A percentile compares a stretch with the other conserved stretches of the same genome.
These are phyloP conservation scores for Tetraneura akinire DNA, from an alignment of 1,140 invertebrate genomes.

Conservation along the genomic window DNA sequence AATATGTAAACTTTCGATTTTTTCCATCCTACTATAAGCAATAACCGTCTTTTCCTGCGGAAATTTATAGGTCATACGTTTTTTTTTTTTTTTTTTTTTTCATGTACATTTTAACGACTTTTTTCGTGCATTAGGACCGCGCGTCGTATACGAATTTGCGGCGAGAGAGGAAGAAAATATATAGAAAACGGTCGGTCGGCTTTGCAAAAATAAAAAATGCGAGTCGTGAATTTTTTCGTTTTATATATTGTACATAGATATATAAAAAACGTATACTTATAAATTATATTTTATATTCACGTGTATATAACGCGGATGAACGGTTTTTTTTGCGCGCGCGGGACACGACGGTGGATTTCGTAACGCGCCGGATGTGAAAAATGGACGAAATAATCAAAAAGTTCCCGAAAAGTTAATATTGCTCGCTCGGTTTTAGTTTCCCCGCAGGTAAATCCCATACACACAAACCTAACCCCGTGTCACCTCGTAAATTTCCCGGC, in stretches of 20 bases:
- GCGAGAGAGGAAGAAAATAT: no score
- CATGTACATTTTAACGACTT: no score
- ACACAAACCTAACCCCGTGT: background rate
- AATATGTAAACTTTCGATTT: no score
- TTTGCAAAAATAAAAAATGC: conserved; percentile 21
- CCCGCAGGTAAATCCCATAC: conserved; percentile 22
- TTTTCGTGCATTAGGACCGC: background rate
- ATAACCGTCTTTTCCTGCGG: no score
- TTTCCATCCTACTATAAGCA: no score
- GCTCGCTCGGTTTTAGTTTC: background rate
- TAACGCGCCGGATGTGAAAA: conserved; percentile 29
- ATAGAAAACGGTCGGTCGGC: background rate
- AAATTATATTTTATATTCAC: background rate
- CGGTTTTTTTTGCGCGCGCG: conserved; percentile 5
- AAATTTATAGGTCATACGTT: no score
- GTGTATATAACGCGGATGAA: background rate
- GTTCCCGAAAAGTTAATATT: conserved; percentile 28
- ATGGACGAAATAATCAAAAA: conserved; percentile 41
- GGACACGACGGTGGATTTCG: conserved; percentile 11
- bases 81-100: no score
- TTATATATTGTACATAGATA: background rate
- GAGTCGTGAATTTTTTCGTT: conserved; percentile 10
- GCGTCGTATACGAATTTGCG: background rate
- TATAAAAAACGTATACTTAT: background rate
- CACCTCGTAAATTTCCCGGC: conserved; percentile 18